These are phyloP conservation scores for Sardina pilchardus DNA, from an alignment of 2,113 vertebrate species.

Conservation along the genomic window DNA sequence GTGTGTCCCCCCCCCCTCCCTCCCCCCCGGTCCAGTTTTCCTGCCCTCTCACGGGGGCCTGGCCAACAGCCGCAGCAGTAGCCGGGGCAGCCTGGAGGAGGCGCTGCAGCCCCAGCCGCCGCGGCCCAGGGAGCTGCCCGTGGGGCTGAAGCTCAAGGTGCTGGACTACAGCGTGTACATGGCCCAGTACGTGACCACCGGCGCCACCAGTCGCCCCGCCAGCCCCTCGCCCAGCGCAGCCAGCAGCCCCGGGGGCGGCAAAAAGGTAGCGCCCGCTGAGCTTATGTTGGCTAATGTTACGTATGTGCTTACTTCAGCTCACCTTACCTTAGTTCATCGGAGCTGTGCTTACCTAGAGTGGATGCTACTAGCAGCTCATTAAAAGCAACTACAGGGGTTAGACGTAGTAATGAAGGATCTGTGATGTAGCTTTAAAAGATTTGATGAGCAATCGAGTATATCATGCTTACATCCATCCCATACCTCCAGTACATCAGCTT, in stretches of 20 bases:
- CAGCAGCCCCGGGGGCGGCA: constrained; percentile 85
- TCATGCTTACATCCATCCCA: too few species aligned
- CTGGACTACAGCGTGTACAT: constrained; percentile 93
- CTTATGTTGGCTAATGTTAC: too few species aligned
- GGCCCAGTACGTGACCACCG: constrained; percentile 86
- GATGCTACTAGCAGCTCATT: background rate
- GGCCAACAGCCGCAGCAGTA: constrained; percentile 87
- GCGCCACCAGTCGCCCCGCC: constrained; percentile 71
- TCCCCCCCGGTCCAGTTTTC: constrained; percentile 69
- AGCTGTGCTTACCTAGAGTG: background rate
- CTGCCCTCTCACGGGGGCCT: constrained; percentile 75
- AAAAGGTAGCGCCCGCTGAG: constrained; percentile 76
- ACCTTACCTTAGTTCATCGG: too few species aligned
- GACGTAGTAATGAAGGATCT: too few species aligned
- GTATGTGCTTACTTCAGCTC: too few species aligned
- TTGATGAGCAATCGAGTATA: too few species aligned
- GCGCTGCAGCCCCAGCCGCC: constrained; percentile 73
- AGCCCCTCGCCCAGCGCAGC: constrained; percentile 84
- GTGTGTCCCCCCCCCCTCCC: background rate
- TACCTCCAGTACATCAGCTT: too few species aligned
- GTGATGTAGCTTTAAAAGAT: too few species aligned
- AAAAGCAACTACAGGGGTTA: too few species aligned
- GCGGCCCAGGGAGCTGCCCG: constrained; percentile 79
- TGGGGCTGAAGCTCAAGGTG: constrained; percentile 79
- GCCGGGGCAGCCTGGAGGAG: constrained; percentile 88